Percentiles rank a stretch among this genome's conserved stretches.
phyloP scores from a whole-genome alignment of 2,113 vertebrate species.

The Isichthys henryi region DNA sequence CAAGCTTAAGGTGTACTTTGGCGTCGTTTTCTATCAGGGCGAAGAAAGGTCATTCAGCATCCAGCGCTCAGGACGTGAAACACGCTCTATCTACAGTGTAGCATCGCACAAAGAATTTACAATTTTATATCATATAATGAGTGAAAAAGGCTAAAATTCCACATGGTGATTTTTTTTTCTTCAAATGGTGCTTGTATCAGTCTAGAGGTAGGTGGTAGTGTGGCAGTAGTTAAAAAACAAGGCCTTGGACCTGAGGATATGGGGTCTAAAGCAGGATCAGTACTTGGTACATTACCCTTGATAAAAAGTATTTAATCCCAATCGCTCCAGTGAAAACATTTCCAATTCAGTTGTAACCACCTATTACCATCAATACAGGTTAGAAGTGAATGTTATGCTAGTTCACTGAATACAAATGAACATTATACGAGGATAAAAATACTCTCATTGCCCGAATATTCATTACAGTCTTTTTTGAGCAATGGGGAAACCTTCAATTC shows the following conservation, averaged over 20 bases:
- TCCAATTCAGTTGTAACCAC: not conserved
- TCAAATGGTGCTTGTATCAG: not conserved
- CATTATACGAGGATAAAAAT: not conserved
- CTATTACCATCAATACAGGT: not conserved
- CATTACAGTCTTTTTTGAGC: not conserved
- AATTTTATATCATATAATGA: not conserved
- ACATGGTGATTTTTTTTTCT: not conserved
- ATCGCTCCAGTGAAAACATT: not conserved
- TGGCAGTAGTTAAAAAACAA: not conserved
- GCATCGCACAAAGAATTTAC: not conserved
- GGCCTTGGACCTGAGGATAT: slow-evolving; percentile 5
- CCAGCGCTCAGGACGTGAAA: too few species aligned
- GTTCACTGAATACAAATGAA: not conserved
- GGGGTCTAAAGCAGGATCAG: not conserved
- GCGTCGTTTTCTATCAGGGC: not conserved
- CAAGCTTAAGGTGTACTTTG: not conserved
- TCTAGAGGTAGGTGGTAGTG: slow-evolving; percentile 8
- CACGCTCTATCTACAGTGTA: not conserved
- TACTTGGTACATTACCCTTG: not conserved
- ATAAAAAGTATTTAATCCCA: not conserved
- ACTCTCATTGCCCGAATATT: not conserved
- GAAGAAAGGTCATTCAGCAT: not conserved
- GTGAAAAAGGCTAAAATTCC: not conserved
- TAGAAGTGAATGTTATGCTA: not conserved
- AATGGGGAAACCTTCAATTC: not conserved